Conservation (phyloP, 1,140 invertebrate species). For the Mylabris phalerata region DNA sequence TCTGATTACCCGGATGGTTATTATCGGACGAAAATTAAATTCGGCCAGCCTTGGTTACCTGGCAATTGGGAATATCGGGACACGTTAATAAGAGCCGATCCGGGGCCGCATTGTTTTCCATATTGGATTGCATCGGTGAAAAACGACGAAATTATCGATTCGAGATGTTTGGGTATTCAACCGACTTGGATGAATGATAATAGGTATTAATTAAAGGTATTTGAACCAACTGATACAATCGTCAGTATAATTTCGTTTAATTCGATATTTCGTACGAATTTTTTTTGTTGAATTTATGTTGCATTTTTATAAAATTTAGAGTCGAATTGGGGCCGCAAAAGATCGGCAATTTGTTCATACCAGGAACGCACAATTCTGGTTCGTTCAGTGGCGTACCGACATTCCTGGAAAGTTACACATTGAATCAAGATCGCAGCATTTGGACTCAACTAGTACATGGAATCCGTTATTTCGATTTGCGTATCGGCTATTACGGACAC, state of each 20-base stretch:
- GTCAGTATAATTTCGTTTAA: not conserved
- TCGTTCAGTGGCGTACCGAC: conserved; percentile 47
- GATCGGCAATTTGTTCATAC: conserved; percentile 52
- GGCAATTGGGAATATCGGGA: conserved; percentile 30
- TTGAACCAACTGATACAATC: conserved; percentile 1
- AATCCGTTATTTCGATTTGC: conserved; percentile 69
- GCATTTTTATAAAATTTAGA: conserved; percentile 32
- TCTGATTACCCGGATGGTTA: conserved; percentile 23
- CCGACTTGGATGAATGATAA: conserved; percentile 60
- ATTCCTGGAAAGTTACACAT: conserved; percentile 43
- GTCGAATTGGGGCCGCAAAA: conserved; percentile 46
- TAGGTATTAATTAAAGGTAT: conserved; percentile 43
- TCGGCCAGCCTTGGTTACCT: conserved; percentile 27
- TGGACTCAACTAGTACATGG: conserved; percentile 72
- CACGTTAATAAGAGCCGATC: conserved; percentile 16
- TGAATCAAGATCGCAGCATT: conserved; percentile 65
- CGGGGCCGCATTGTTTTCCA: conserved; percentile 41
- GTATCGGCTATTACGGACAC: conserved; percentile 51
- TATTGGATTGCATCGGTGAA: conserved; percentile 50
- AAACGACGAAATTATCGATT: conserved; percentile 43
- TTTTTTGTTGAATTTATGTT: not conserved
- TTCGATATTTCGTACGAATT: not conserved
- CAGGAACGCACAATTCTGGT: conserved; percentile 62
- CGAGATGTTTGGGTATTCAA: conserved; percentile 52
- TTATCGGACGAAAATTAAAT: conserved; percentile 25